A percentile compares a stretch with the other conserved stretches of the same genome.
These are phyloP conservation scores for Onychomys leucogaster DNA, from an alignment of 2,797 vertebrate species.

Conservation along the genomic window DNA sequence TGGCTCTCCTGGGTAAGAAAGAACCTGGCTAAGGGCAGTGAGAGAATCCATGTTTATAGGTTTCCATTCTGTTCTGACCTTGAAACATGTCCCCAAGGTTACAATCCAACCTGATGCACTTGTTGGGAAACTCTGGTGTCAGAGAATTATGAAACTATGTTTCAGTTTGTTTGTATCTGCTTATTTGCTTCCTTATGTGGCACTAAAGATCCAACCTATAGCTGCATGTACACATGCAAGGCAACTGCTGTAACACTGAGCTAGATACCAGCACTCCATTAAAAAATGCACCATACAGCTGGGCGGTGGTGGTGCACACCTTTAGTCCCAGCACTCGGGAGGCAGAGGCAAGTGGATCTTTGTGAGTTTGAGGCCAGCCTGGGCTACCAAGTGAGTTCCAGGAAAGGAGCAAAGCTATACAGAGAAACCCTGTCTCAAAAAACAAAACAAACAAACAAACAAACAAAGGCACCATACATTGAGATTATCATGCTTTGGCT, in stretches of 20 bases:
- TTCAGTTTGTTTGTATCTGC: not conserved
- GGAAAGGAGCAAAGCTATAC: too few species aligned
- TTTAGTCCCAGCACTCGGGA: too few species aligned
- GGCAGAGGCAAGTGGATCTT: too few species aligned
- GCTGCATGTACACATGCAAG: not conserved
- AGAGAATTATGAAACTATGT: not conserved
- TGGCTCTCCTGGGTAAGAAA: not conserved
- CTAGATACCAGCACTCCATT: not conserved
- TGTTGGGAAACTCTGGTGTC: not conserved
- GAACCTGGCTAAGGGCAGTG: not conserved
- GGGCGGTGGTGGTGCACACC: too few species aligned
- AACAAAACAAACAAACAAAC: too few species aligned
- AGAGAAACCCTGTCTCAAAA: too few species aligned
- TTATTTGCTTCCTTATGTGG: not conserved
- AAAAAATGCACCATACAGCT: too few species aligned
- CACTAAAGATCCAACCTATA: not conserved
- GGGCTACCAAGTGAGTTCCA: too few species aligned
- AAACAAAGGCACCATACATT: not conserved
- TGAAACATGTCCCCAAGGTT: rapidly evolving
- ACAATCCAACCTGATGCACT: too few species aligned
- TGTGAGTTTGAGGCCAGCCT: too few species aligned
- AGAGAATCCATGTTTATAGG: not conserved
- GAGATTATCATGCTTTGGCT: constrained; percentile 41
- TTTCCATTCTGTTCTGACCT: not conserved
- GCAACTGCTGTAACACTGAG: not conserved